Evolutionary conservation across 2,113 vertebrate genomes (phyloP).

Genomic region (Neodon shergylaensis): DNA sequence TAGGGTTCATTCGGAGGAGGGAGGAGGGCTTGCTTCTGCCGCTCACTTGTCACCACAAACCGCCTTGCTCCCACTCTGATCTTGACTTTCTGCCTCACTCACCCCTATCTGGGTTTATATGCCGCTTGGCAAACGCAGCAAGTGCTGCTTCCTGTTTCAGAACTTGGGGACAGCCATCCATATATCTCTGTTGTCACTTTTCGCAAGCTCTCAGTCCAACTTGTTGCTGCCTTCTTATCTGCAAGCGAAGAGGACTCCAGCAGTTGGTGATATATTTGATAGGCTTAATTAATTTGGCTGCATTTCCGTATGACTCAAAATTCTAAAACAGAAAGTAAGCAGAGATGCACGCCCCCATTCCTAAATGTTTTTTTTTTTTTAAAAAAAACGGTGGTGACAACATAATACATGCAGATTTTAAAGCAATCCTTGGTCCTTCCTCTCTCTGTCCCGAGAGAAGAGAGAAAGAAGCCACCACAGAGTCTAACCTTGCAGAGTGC

Average conservation of each 20-base stretch:
- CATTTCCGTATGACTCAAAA: not conserved
- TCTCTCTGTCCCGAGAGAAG: not conserved
- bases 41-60: not conserved
- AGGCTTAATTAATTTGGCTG: not conserved
- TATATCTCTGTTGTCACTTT: slow-evolving; percentile 34
- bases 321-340: not conserved
- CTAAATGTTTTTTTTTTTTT: no score
- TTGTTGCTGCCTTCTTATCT: not conserved
- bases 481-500: no score
- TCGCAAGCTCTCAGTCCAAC: not conserved
- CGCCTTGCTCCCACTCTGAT: slow-evolving; percentile 52
- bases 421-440: not conserved
- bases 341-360: not conserved
- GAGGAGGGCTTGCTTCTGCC: slow-evolving; percentile 15
- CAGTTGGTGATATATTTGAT: not conserved
- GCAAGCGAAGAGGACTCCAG: not conserved
- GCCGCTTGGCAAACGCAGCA: slow-evolving; percentile 19
- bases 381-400: not conserved
- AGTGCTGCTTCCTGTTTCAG: slow-evolving; percentile 68
- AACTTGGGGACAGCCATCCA: slow-evolving; percentile 16
- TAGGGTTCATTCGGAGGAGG: not conserved
- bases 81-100: slow-evolving; percentile 56
- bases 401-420: not conserved
- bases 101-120: slow-evolving; percentile 8
- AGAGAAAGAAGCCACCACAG: not conserved